phyloP scores from a whole-genome alignment of 2,888 invertebrate species.

The Nomada flava region DNA sequence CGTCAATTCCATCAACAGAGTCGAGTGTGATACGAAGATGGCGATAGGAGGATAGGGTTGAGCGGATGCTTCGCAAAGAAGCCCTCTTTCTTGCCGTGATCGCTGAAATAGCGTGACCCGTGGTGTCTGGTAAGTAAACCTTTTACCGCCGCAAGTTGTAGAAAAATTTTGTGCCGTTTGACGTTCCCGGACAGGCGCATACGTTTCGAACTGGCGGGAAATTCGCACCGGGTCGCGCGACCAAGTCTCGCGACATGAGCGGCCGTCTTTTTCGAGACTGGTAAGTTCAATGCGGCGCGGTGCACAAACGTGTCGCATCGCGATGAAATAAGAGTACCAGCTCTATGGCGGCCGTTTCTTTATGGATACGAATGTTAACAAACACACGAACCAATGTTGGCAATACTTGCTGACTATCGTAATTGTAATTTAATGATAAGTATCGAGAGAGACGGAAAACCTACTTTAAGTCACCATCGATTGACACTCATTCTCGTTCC shows the following conservation, averaged over 20 bases:
- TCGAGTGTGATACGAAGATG: conserved; percentile 79
- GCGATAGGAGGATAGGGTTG: conserved; percentile 81
- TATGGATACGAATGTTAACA: conserved; percentile 13
- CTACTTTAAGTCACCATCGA: background rate
- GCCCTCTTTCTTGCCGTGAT: conserved; percentile 65
- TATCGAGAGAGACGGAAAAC: background rate
- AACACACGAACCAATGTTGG: background rate
- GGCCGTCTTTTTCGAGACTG: conserved; percentile 64
- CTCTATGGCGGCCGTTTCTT: background rate
- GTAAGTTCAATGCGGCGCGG: conserved; percentile 84
- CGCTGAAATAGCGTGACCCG: conserved; percentile 27
- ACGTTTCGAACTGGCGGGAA: conserved; percentile 40
- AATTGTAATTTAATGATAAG: conserved; percentile 2
- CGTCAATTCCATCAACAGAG: conserved; percentile 61
- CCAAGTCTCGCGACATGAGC: conserved; percentile 60
- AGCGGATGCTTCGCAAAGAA: conserved; percentile 72
- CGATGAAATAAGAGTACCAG: conserved; percentile 53
- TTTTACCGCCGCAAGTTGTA: background rate
- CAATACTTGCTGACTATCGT: background rate
- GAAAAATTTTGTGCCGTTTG: background rate
- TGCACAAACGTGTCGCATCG: conserved; percentile 77
- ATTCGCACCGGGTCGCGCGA: conserved; percentile 54
- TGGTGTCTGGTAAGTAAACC: conserved; percentile 58
- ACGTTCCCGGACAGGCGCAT: background rate
- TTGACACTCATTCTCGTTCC: background rate